A percentile compares a stretch with the other conserved stretches of the same genome.
phyloP scores from a whole-genome alignment of 2,888 invertebrate genomes.

The Pseudeuparius sepicola region DNA sequence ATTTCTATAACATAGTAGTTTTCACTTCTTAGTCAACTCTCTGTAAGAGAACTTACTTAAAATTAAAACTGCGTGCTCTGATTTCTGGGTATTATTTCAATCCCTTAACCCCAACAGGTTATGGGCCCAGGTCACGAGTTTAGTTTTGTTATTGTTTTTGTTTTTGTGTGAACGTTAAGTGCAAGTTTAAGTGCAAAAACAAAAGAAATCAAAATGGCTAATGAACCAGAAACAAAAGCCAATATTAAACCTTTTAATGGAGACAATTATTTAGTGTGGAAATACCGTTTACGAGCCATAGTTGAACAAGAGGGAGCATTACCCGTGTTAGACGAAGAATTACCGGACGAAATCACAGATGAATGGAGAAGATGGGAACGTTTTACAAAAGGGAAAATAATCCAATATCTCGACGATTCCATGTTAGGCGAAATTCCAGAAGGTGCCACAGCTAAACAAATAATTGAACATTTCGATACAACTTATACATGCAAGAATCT shows the following conservation, averaged over 20 bases:
- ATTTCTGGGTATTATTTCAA: too few relatives aligned
- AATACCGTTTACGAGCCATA: neutral
- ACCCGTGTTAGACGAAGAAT: neutral
- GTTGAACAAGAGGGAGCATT: neutral
- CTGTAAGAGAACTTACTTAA: too few relatives aligned
- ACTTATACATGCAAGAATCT: slow-evolving; percentile 17
- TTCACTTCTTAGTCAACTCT: too few relatives aligned
- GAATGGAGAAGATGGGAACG: neutral
- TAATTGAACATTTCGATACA: neutral
- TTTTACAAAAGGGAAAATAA: neutral
- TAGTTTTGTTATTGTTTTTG: too few relatives aligned
- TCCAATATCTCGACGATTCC: neutral
- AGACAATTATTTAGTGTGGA: neutral
- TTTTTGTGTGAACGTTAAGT: neutral
- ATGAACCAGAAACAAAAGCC: neutral
- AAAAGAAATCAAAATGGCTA: too few relatives aligned
- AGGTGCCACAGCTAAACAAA: neutral
- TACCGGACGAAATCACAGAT: neutral
- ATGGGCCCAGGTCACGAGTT: slow-evolving; percentile 6
- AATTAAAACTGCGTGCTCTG: too few relatives aligned
- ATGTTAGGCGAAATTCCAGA: neutral
- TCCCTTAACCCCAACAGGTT: slow-evolving; percentile 8
- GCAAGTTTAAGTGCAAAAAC: neutral
- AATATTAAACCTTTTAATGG: slow-evolving; percentile 1
- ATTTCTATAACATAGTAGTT: too few relatives aligned